A percentile compares a stretch with the other conserved stretches of the same genome.
phyloP scores from a whole-genome alignment of 1,140 invertebrate genomes.

The Brachionus rotundiformis region DNA sequence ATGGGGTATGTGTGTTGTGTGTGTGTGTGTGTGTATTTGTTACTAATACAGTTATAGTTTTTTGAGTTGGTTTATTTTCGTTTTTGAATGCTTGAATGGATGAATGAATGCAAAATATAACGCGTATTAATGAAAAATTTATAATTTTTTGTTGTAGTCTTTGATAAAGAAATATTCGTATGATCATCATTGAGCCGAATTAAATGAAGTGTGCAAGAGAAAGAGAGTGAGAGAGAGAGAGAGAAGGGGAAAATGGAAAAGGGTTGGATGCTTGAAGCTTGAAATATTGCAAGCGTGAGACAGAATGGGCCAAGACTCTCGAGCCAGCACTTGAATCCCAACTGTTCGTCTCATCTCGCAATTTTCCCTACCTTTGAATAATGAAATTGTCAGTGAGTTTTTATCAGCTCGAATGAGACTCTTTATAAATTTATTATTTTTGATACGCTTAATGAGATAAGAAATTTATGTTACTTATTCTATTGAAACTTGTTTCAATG shows the following conservation, averaged over 20 bases:
- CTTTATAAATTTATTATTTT: constrained; percentile 50
- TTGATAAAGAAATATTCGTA: constrained; percentile 28
- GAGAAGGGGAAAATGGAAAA: background rate
- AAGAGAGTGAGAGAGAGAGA: background rate
- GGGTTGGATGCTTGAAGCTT: background rate
- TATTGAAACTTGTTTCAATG: constrained; percentile 25
- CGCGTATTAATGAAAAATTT: constrained; percentile 47
- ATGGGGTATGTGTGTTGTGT: background rate
- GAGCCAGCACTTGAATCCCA: background rate
- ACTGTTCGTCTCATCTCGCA: background rate
- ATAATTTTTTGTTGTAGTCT: constrained; percentile 18
- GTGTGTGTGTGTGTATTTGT: constrained; percentile 12
- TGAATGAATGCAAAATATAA: constrained; percentile 48
- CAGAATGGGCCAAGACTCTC: background rate
- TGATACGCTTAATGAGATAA: constrained; percentile 48
- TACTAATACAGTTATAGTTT: constrained; percentile 44
- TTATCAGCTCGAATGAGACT: constrained; percentile 41
- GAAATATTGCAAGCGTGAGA: constrained; percentile 36
- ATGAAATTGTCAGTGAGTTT: constrained; percentile 33
- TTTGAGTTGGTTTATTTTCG: background rate
- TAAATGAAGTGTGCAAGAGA: constrained; percentile 31
- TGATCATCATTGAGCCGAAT: constrained; percentile 40
- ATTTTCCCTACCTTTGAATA: constrained; percentile 13
- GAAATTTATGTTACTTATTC: constrained; percentile 7
- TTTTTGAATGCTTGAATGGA: constrained; percentile 51